Percentiles rank a stretch among this genome's conserved stretches.
Conservation (phyloP, 2,113 vertebrate genomes). For the Solea solea region DNA sequence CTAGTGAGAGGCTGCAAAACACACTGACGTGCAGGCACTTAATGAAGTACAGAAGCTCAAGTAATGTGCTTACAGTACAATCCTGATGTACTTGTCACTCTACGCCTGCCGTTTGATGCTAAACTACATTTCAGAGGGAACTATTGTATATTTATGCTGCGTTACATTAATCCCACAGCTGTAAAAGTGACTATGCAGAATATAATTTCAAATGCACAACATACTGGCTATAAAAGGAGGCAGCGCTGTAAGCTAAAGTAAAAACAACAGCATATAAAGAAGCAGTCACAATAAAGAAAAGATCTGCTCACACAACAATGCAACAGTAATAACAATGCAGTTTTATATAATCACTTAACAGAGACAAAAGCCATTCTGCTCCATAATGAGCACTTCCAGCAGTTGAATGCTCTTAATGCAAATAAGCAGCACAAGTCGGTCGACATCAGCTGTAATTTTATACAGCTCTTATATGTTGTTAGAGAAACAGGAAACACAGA, state of each 20-base stretch:
- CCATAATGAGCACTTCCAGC: constrained; percentile 13
- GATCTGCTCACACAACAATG: constrained; percentile 9
- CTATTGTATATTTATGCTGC: not conserved
- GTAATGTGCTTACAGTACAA: too few relatives aligned
- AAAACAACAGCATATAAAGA: not conserved
- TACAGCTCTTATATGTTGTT: constrained; percentile 1
- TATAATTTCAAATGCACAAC: not conserved
- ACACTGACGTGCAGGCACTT: too few relatives aligned
- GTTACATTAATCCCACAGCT: not conserved
- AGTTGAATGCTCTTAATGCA: not conserved
- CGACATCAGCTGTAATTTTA: constrained; percentile 24
- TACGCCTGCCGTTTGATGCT: not conserved
- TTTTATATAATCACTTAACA: not conserved
- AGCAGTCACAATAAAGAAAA: not conserved
- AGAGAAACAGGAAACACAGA: constrained; percentile 4
- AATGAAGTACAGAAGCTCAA: too few relatives aligned
- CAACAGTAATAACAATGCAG: constrained; percentile 2
- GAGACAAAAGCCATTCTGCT: not conserved
- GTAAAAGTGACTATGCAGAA: not conserved
- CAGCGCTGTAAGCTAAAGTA: not conserved
- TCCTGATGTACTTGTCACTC: not conserved
- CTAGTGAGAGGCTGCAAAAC: not conserved
- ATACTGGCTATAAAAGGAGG: not conserved
- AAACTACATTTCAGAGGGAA: not conserved
- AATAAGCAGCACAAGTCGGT: not conserved